Percentiles rank a stretch among this genome's conserved stretches.
These are phyloP conservation scores for Sorex araneus DNA, from an alignment of 2,113 vertebrate genomes.

Conservation along the genomic window DNA sequence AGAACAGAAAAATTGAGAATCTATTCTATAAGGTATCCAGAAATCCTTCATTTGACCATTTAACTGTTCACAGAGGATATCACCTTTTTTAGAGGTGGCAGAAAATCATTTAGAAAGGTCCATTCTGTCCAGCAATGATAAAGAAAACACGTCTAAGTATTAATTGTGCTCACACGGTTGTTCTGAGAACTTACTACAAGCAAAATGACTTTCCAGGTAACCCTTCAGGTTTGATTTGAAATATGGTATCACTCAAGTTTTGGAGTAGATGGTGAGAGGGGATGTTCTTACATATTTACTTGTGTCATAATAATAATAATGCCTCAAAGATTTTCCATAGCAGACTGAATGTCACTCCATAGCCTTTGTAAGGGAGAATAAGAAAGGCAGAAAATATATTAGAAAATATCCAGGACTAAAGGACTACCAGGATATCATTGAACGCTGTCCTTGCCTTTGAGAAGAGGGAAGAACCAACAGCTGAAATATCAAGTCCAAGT, in stretches of 20 bases:
- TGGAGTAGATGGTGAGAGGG: not conserved
- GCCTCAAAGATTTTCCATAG: constrained; percentile 72
- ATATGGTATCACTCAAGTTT: constrained; percentile 79
- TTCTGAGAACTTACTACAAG: constrained; percentile 78
- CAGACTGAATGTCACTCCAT: constrained; percentile 70
- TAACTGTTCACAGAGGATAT: constrained; percentile 85
- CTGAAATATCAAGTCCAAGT: not conserved
- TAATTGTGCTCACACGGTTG: constrained; percentile 83
- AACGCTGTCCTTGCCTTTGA: not conserved
- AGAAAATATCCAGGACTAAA: not conserved
- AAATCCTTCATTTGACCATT: constrained; percentile 86
- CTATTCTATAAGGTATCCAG: constrained; percentile 76
- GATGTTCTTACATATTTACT: constrained; percentile 77
- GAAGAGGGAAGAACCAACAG: not conserved
- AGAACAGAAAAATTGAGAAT: constrained; percentile 78
- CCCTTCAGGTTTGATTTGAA: constrained; percentile 82
- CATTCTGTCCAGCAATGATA: constrained; percentile 86
- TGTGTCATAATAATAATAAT: constrained; percentile 86
- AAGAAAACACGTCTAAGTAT: constrained; percentile 84
- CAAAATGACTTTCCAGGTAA: constrained; percentile 82
- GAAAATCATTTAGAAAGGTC: constrained; percentile 89
- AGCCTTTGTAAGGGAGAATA: constrained; percentile 67
- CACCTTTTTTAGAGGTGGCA: constrained; percentile 88
- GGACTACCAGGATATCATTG: not conserved
- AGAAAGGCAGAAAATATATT: not conserved